These are phyloP conservation scores for Cephalopachus bancanus DNA, from an alignment of 2,797 vertebrate species.

Conservation along the genomic window DNA sequence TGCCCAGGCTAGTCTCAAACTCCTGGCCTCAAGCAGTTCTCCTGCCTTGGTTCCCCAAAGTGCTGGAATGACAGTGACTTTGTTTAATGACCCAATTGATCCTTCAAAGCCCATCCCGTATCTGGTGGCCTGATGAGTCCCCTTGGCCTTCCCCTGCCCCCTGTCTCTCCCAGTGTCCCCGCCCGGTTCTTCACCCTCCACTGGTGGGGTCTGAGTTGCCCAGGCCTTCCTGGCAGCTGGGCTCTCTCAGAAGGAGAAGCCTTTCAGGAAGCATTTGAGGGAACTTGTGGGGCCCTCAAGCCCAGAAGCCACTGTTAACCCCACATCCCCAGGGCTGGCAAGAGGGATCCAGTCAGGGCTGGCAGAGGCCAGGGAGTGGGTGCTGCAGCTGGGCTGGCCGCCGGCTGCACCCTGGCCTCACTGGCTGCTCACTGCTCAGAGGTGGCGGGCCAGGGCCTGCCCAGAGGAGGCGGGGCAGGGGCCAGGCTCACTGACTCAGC, in stretches of 20 bases:
- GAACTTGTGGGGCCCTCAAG: background rate
- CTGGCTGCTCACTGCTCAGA: background rate
- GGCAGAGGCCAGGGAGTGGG: background rate
- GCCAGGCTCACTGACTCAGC: conserved; percentile 55
- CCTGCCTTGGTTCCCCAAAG: background rate
- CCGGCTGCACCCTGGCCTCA: background rate
- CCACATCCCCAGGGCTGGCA: background rate
- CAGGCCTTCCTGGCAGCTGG: background rate
- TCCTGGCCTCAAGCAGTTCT: background rate
- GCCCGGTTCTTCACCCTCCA: background rate
- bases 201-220: background rate
- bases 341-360: background rate
- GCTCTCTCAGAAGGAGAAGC: background rate
- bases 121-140: background rate
- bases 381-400: background rate
- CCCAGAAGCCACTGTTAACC: background rate
- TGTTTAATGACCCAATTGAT: background rate
- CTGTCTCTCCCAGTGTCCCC: background rate
- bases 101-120: background rate
- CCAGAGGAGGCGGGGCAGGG: background rate
- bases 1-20: background rate
- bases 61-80: background rate
- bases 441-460: background rate
- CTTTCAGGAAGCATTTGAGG: background rate
- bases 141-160: background rate